A percentile compares a stretch with the other conserved stretches of the same genome.
phyloP scores from a whole-genome alignment of 2,888 invertebrate genomes.

The Achlya flavicornis region DNA sequence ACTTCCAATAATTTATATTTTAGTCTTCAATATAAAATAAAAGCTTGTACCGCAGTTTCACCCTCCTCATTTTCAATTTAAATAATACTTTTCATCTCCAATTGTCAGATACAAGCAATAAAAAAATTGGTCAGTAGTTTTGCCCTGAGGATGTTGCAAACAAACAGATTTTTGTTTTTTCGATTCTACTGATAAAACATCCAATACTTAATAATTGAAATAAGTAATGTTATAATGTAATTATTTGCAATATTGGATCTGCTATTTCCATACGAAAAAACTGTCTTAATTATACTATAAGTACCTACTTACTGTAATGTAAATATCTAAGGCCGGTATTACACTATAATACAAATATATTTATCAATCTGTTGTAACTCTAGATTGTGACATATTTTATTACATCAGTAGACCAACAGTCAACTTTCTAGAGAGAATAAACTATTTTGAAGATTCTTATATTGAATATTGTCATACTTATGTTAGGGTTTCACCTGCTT shows the following conservation, averaged over 20 bases:
- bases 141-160: too few relatives aligned
- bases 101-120: neutral
- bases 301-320: neutral
- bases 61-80: neutral
- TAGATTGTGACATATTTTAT: too few relatives aligned
- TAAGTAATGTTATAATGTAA: neutral
- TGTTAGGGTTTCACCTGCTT: too few relatives aligned
- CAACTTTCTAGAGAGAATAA: too few relatives aligned
- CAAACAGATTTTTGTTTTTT: neutral
- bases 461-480: too few relatives aligned
- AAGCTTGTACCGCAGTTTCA: neutral
- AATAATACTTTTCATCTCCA: neutral
- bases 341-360: neutral
- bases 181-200: too few relatives aligned
- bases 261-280: neutral
- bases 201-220: too few relatives aligned
- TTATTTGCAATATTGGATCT: neutral
- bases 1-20: neutral
- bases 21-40: neutral
- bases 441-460: too few relatives aligned
- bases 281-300: neutral
- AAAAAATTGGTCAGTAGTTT: too few relatives aligned
- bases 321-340: slow-evolving; percentile 1
- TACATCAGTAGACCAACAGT: too few relatives aligned
- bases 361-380: too few relatives aligned